Base-by-base conservation (phyloP, 2,888 invertebrate genomes). In the Microdon myrmicae region DNA sequence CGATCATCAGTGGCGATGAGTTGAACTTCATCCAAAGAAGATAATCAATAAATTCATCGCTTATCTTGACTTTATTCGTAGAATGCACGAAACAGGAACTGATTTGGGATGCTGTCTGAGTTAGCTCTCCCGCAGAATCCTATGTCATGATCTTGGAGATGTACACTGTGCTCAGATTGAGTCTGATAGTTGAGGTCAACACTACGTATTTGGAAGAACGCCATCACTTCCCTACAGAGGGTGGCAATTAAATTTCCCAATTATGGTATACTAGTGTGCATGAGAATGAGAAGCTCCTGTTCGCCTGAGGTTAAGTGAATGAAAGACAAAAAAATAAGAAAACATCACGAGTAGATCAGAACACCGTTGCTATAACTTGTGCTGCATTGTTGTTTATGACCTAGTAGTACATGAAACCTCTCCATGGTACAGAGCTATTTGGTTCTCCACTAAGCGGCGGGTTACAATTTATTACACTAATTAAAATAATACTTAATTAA, bases 401-500 rank as follows among this genome's bases (percentile, higher is more conserved):
- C 47, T 47, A 58, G 37, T 53, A 26, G 22, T 47, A 47, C 64
- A 32, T 53, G 32, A 58, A 64, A 64, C 58, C 64, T 64, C 51
- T 56, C 51, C 35, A 49, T 64, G 39, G 35, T 45, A 41, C 48
- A 41, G 23, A 14, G 19, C 16, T 29, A 19, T 32, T 25, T n/a
- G n/a, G n/a, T 14, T 34, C 44, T 19, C 20, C 28, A 32, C 55
- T 49, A 32, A 64, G 51, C 53, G 64, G 58, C 64, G 58, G 64
- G 58, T 64, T 64, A 58, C 74, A 78, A 79, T 79, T 78, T 78
- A 78, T 79, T 77, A 74, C 76, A 71, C 76, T 78, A 79, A 79
- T 79, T 79, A 79, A 79, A 78, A 77, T 79, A 78, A 78, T 79
- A 75, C 77, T 76, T 79, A 79, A 79, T 79, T 79, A 79, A 78